A percentile compares a stretch with the other conserved stretches of the same genome.
These are phyloP conservation scores for Trinorchestia longiramus DNA, from an alignment of 1,140 invertebrate genomes.

Conservation along the genomic window DNA sequence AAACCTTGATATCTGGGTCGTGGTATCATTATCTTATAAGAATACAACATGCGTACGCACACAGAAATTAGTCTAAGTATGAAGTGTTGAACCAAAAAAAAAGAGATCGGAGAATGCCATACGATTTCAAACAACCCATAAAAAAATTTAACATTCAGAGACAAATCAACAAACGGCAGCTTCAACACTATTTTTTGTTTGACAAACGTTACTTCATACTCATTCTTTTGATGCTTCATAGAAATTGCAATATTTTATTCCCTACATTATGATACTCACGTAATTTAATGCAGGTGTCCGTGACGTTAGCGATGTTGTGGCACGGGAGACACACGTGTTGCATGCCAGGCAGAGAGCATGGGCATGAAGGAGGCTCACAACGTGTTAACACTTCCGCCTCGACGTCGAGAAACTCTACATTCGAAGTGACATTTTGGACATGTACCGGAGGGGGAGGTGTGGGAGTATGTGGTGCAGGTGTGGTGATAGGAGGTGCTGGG, in stretches of 20 bases:
- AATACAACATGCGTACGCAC: neutral
- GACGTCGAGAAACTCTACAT: neutral
- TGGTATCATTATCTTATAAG: neutral
- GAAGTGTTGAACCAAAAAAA: no score
- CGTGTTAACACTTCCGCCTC: neutral
- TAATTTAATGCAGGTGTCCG: neutral
- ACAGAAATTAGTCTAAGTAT: no score
- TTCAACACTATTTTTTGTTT: no score
- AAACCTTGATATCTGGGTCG: neutral
- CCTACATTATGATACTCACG: neutral
- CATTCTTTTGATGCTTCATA: neutral
- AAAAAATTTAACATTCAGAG: no score
- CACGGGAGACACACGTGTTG: constrained; percentile 40
- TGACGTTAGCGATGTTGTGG: constrained; percentile 12
- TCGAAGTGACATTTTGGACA: neutral
- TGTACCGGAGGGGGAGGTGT: neutral
- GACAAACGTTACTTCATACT: no score
- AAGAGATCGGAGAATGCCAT: no score
- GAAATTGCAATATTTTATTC: neutral
- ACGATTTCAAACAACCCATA: no score
- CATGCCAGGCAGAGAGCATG: neutral
- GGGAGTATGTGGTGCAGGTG: neutral
- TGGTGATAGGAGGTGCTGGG: neutral
- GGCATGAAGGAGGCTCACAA: neutral
- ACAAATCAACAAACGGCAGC: no score